Conservation (phyloP, 2,113 vertebrate genomes). For the Hemichromis elongatus region DNA sequence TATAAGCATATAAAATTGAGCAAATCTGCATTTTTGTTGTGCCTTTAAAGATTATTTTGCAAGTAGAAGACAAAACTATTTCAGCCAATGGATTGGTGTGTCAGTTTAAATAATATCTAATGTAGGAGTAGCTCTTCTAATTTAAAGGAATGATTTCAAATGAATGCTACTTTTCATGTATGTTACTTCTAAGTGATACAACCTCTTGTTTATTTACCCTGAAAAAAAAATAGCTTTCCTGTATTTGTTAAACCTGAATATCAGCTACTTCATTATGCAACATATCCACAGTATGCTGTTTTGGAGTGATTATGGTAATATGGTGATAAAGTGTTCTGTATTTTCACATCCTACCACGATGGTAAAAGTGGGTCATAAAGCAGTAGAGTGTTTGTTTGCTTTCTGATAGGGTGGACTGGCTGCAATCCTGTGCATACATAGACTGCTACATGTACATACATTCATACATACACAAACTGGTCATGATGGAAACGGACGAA, state of each 20-base stretch:
- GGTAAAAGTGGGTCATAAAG: neutral
- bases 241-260: neutral
- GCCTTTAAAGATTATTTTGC: neutral
- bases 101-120: neutral
- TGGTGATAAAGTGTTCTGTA: neutral
- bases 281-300: neutral
- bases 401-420: slow-evolving; percentile 12
- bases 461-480: neutral
- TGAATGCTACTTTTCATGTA: neutral
- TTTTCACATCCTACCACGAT: neutral
- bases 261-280: neutral
- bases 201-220: neutral
- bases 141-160: neutral
- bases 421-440: slow-evolving; percentile 43
- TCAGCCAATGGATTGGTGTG: neutral
- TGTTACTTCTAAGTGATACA: neutral
- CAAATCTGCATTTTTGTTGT: neutral
- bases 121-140: neutral
- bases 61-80: neutral
- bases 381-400: slow-evolving; percentile 15
- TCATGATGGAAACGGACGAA: neutral
- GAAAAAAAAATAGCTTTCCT: neutral
- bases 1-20: neutral
- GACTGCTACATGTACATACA: slow-evolving; percentile 4
- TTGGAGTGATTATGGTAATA: neutral